Percentiles rank a stretch among this genome's conserved stretches.
phyloP scores from a whole-genome alignment of 2,113 vertebrate genomes.

The Brevimyrus niger region DNA sequence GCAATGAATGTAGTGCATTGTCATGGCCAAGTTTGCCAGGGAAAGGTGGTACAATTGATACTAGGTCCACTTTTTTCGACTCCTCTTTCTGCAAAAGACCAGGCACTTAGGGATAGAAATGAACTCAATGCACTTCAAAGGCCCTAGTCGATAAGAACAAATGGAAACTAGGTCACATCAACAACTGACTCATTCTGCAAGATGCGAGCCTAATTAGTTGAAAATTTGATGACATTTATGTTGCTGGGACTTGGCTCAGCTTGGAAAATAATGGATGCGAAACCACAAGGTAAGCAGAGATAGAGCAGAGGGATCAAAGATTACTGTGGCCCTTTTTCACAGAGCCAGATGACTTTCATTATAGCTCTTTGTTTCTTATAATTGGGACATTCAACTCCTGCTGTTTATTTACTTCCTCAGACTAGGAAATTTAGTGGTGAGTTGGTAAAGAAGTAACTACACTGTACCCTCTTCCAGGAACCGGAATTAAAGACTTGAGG shows the following conservation, averaged over 20 bases:
- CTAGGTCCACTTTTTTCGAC: background rate
- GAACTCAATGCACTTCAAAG: constrained; percentile 22
- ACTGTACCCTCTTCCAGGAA: background rate
- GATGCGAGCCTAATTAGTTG: constrained; percentile 24
- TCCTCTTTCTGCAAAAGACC: constrained; percentile 1
- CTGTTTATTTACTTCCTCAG: background rate
- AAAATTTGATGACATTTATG: constrained; percentile 25
- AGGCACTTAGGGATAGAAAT: background rate
- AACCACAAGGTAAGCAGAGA: constrained; percentile 15
- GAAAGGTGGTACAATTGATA: constrained; percentile 17
- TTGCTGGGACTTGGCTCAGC: background rate
- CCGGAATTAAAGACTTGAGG: background rate
- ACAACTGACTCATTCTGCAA: constrained; percentile 28
- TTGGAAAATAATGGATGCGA: constrained; percentile 18
- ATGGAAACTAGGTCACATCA: constrained; percentile 39
- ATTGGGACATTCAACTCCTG: background rate
- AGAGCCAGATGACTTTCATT: background rate
- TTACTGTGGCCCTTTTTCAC: background rate
- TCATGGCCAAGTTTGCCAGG: background rate
- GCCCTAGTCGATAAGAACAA: constrained; percentile 32
- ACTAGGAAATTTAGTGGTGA: background rate
- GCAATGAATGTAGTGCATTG: constrained; percentile 10
- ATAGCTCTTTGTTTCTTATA: background rate
- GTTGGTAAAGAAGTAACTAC: background rate
- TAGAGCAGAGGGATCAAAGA: background rate